Percentiles rank a stretch among this genome's conserved stretches.
phyloP scores from a whole-genome alignment of 53 echinoderm and acorn worm genomes.

The Holothuria scabra region DNA sequence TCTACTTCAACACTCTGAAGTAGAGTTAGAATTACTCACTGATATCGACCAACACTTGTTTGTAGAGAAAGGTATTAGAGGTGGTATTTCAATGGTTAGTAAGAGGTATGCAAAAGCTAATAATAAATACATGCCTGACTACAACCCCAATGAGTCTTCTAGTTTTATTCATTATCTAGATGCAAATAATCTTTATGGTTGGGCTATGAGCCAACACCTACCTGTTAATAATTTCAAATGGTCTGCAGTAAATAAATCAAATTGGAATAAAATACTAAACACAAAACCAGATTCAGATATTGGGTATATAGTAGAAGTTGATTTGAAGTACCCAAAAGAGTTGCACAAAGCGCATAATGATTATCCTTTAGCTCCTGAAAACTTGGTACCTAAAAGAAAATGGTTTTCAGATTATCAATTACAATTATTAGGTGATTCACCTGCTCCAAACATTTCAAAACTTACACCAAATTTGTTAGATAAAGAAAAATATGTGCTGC shows the following conservation, averaged over 20 bases:
- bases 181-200: slow-evolving; percentile 9
- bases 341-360: too few species aligned
- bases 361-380: too few species aligned
- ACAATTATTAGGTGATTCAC: too few species aligned
- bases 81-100: slow-evolving; percentile 1
- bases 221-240: neutral
- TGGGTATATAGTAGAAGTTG: too few species aligned
- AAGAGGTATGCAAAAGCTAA: slow-evolving; percentile 2
- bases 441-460: too few species aligned
- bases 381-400: too few species aligned
- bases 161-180: slow-evolving; percentile 3
- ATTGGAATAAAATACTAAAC: slow-evolving; percentile 5
- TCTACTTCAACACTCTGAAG: too few species aligned
- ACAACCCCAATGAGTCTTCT: neutral
- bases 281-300: neutral
- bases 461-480: too few species aligned
- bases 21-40: neutral
- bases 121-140: slow-evolving; percentile 2
- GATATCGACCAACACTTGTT: slow-evolving; percentile 6
- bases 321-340: slow-evolving; percentile 2
- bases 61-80: slow-evolving; percentile 9
- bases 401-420: too few species aligned
- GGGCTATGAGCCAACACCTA: neutral
- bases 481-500: too few species aligned
- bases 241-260: neutral